These are phyloP conservation scores for Megalops atlanticus DNA, from an alignment of 2,113 vertebrate genomes.

Conservation along the genomic window DNA sequence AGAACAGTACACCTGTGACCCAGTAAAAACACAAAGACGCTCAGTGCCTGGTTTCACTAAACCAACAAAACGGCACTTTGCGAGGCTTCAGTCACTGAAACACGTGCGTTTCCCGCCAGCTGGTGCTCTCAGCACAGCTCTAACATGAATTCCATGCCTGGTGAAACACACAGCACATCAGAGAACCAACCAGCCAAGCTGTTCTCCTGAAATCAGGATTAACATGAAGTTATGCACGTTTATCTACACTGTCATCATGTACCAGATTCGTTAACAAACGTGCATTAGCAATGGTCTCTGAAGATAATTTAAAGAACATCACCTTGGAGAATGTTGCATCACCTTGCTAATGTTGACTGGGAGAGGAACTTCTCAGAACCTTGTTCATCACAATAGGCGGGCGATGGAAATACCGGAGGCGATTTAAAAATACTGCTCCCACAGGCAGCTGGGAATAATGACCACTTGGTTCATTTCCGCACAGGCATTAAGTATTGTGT, in stretches of 20 bases:
- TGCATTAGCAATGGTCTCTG: no score
- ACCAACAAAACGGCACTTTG: background rate
- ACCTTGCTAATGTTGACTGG: no score
- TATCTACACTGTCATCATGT: background rate
- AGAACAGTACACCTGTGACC: constrained; percentile 10
- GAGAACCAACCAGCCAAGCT: background rate
- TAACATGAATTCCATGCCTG: background rate
- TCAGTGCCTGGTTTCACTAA: background rate
- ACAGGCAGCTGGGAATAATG: no score
- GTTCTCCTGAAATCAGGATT: background rate
- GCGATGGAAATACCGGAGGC: no score
- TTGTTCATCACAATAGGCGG: no score
- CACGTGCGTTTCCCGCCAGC: background rate
- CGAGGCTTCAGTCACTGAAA: background rate
- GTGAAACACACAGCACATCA: background rate
- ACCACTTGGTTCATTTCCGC: no score
- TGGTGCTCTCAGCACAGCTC: background rate
- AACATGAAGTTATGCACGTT: background rate
- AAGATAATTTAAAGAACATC: no score
- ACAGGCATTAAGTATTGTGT: background rate
- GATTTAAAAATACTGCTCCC: no score
- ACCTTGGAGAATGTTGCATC: no score
- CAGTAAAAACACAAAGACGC: background rate
- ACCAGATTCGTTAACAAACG: no score
- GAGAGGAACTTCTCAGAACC: no score